These are phyloP conservation scores for Callipepla squamata DNA, from an alignment of 2,113 vertebrate species.

Conservation along the genomic window DNA sequence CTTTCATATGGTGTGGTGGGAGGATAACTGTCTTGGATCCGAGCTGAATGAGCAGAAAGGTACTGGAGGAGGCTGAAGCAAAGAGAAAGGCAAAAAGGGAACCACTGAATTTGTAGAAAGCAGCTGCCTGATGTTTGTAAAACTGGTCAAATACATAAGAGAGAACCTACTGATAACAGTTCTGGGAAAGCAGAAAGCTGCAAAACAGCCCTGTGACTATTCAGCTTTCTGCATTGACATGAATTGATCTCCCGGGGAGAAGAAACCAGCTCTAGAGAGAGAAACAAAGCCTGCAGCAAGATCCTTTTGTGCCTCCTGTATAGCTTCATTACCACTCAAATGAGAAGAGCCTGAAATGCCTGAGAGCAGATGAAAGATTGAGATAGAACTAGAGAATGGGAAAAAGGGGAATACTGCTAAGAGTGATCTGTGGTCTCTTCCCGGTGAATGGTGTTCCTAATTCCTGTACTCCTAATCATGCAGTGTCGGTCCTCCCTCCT, in stretches of 20 bases:
- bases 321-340: not conserved
- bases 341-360: not conserved
- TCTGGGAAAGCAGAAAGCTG: not conserved
- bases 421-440: not conserved
- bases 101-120: not conserved
- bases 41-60: not conserved
- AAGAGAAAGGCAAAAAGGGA: not conserved
- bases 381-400: not conserved
- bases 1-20: not conserved
- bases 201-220: not conserved
- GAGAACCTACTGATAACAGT: not conserved
- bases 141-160: not conserved
- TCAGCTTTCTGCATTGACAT: not conserved
- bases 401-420: not conserved
- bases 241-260: not conserved
- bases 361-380: not conserved
- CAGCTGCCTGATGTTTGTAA: not conserved
- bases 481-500: not conserved
- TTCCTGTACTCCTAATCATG: not conserved
- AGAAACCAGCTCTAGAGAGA: not conserved
- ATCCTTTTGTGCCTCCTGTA: not conserved
- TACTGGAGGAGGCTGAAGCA: not conserved
- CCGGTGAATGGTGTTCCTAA: not conserved
- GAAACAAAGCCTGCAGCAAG: not conserved
- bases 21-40: not conserved